Evolutionary conservation across 92 coral and sea anemone genomes (phyloP).

Genomic region (Bergia puertoricense): DNA sequence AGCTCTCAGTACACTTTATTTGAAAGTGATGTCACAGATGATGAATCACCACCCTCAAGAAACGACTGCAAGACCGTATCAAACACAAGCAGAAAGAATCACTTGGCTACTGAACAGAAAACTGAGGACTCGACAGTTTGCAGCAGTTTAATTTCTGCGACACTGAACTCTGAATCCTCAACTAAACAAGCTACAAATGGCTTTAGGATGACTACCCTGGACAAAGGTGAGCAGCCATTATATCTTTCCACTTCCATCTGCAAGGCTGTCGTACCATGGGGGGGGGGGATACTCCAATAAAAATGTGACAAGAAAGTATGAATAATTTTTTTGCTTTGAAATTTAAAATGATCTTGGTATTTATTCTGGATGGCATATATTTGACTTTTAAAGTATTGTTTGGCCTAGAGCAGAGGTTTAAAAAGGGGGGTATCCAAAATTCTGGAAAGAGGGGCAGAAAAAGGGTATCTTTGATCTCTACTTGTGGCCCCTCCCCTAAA

Average conservation of each 20-base stretch:
- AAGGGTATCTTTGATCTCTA: too few relatives aligned
- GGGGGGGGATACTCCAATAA: not conserved
- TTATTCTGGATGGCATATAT: not conserved
- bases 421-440: too few relatives aligned
- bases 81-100: not conserved
- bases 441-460: too few relatives aligned
- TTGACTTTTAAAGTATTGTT: not conserved
- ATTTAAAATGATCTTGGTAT: too few relatives aligned
- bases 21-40: constrained; percentile 37
- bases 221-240: not conserved
- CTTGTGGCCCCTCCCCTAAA: too few relatives aligned
- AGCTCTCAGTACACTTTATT: not conserved
- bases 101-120: not conserved
- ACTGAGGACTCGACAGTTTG: not conserved
- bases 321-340: not conserved
- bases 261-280: too few relatives aligned
- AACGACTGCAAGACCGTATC: not conserved
- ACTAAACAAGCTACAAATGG: not conserved
- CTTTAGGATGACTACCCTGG: not conserved
- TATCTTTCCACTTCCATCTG: too few relatives aligned
- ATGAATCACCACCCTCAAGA: not conserved
- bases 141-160: not conserved
- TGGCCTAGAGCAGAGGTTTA: too few relatives aligned
- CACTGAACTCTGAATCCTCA: not conserved
- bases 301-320: not conserved